Base-by-base conservation (phyloP, 2,888 invertebrate species). In the Raillietiella orientalis region DNA sequence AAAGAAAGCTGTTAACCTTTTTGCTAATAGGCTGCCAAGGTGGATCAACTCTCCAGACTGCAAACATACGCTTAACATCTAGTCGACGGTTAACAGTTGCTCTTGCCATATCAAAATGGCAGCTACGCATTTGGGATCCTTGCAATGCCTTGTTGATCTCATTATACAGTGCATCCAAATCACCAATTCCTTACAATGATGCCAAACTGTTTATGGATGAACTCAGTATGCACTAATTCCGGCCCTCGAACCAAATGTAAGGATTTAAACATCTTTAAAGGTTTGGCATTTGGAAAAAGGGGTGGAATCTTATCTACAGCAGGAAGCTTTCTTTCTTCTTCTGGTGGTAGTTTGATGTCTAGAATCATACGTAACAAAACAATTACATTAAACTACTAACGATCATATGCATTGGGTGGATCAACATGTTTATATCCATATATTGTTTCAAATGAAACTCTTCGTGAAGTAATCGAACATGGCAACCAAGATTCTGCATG, bases 21-120 rank as follows among this genome's bases (percentile, higher is more conserved):
- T 67, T 75, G 0, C 77, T 74, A 6, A 84, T 49, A 0, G 93
- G 72, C 39, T 90, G 82, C 93, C 93, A 99, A 0, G 90, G 87
- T 0, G 77, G 53, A 37, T 82, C 79, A 0, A 96, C 53, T 37
- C 96, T 55, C 87, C 90, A 99, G 16, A 77, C 53, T 1, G 84
- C 79, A 55, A 90, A 99, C 66, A 74, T 75, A 37, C 62, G 58
- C 33, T 56, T 60, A 12, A 56, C 47, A 37, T 84, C 66, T 39
- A 93, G 56, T 39, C 67, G 66, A 25, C 70, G 56, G 28, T 70
- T 66, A 15, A 90, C 46, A 2, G 55, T 51, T 19, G 67, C 46
- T 42, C 93, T 64, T 14, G 77, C 57, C 66, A 77, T 67, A 52
- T 93, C 87, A 44, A 74, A 65, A 45, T 90, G 84, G 23, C 65